A percentile compares a stretch with the other conserved stretches of the same genome.
Evolutionary conservation across 2,113 vertebrate species (phyloP).

Genomic region (Phalacrocorax brasilianus): DNA sequence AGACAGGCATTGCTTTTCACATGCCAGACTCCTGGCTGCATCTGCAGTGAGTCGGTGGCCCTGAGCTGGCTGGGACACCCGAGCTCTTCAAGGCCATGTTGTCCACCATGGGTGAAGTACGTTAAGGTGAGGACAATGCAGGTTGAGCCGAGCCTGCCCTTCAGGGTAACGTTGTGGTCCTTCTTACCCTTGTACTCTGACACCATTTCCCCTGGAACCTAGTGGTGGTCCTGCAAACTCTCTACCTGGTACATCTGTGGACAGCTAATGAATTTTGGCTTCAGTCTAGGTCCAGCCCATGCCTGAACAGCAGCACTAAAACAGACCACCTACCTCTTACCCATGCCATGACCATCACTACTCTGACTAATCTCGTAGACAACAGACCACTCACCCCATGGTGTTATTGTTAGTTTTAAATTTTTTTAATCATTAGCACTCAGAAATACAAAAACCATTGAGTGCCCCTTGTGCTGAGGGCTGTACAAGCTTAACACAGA

Average conservation of each 20-base stretch:
- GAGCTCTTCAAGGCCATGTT: neutral
- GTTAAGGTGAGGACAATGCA: neutral
- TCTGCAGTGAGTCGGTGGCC: neutral
- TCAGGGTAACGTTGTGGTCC: neutral
- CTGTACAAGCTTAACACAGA: neutral
- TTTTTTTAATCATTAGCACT: too few species aligned
- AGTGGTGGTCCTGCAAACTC: neutral
- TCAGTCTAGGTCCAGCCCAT: neutral
- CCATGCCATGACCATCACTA: too few species aligned
- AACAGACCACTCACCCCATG: neutral
- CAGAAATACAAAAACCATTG: neutral
- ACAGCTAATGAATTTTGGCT: neutral
- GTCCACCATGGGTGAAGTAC: neutral
- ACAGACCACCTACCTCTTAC: neutral
- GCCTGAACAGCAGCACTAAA: neutral
- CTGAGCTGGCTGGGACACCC: neutral
- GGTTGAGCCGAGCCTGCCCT: neutral
- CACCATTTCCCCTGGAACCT: neutral
- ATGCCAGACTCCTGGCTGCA: neutral
- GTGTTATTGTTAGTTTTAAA: neutral
- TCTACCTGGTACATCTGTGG: neutral
- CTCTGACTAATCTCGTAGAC: neutral
- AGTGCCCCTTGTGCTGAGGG: neutral
- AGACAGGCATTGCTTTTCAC: neutral
- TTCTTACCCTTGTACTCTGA: neutral